Conservation (phyloP, 2,113 vertebrate genomes). For the Pavo muticus region DNA sequence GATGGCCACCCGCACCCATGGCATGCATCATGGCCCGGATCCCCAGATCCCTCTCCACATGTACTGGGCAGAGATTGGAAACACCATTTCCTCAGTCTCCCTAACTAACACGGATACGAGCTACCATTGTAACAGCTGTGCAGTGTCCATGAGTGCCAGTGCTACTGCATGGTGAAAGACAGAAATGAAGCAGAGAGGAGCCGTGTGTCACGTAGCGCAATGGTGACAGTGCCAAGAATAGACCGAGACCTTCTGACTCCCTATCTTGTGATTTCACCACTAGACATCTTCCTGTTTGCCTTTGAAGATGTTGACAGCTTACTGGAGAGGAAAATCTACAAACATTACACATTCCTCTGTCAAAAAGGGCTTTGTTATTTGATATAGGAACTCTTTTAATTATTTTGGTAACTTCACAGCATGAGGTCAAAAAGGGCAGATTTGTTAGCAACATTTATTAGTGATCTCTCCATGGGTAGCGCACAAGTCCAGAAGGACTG, state of each 20-base stretch:
- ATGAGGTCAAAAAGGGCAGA: conserved; percentile 64
- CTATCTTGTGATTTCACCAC: conserved; percentile 31
- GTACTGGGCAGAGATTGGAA: neutral
- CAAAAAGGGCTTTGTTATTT: conserved; percentile 72
- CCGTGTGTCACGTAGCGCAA: neutral
- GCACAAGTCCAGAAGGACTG: neutral
- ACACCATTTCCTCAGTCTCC: neutral
- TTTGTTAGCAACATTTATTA: conserved; percentile 68
- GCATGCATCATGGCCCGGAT: neutral
- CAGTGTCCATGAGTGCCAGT: fast-evolving
- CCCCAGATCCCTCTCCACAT: neutral
- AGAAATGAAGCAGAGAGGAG: neutral
- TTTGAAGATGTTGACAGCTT: conserved; percentile 72
- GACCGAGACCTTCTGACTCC: conserved; percentile 53
- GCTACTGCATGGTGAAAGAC: neutral
- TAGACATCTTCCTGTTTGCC: conserved; percentile 54
- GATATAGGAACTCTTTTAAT: conserved; percentile 80
- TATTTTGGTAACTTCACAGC: conserved; percentile 80
- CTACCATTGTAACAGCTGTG: neutral
- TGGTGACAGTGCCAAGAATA: neutral
- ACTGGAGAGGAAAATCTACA: conserved; percentile 74
- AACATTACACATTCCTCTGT: conserved; percentile 76
- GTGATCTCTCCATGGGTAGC: conserved; percentile 8
- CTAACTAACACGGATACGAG: neutral
- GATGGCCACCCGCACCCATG: neutral